These are phyloP conservation scores for Kuschelorhynchus macadamiae DNA, from an alignment of 2,888 invertebrate genomes.

Conservation along the genomic window DNA sequence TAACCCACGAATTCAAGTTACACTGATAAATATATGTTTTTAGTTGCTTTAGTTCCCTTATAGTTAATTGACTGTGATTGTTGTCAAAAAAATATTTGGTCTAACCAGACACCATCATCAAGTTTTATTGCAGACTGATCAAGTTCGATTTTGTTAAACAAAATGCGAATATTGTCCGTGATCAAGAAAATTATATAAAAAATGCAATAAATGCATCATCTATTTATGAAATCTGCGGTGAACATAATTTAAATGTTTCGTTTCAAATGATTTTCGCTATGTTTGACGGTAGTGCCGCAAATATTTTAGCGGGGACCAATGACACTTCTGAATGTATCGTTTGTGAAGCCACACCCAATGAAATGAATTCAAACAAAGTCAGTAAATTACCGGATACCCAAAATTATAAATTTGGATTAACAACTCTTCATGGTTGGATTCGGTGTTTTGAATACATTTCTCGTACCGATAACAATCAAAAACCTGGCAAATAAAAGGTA, in stretches of 20 bases:
- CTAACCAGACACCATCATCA: slow-evolving; percentile 1
- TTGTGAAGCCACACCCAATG: background rate
- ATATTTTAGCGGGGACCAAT: slow-evolving; percentile 10
- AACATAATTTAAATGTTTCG: background rate
- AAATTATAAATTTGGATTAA: background rate
- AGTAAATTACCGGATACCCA: background rate
- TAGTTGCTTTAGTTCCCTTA: slow-evolving; percentile 12
- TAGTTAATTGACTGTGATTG: slow-evolving; percentile 4
- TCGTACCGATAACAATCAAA: slow-evolving; percentile 46
- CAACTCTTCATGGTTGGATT: no score
- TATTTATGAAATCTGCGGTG: background rate
- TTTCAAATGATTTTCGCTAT: background rate
- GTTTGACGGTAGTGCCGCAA: slow-evolving; percentile 11
- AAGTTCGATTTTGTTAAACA: slow-evolving; percentile 7
- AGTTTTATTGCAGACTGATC: slow-evolving; percentile 11
- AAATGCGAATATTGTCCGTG: slow-evolving; percentile 11
- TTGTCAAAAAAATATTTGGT: slow-evolving; percentile 8
- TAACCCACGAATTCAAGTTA: no score
- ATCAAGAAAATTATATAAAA: no score
- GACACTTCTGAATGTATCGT: background rate
- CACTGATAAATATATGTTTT: no score
- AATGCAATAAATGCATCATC: no score
- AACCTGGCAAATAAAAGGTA: slow-evolving; percentile 57
- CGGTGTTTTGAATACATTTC: background rate
- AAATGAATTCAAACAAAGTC: background rate